These are phyloP conservation scores for Ceratitis capitata DNA, from an alignment of 1,140 invertebrate genomes.

Conservation along the genomic window DNA sequence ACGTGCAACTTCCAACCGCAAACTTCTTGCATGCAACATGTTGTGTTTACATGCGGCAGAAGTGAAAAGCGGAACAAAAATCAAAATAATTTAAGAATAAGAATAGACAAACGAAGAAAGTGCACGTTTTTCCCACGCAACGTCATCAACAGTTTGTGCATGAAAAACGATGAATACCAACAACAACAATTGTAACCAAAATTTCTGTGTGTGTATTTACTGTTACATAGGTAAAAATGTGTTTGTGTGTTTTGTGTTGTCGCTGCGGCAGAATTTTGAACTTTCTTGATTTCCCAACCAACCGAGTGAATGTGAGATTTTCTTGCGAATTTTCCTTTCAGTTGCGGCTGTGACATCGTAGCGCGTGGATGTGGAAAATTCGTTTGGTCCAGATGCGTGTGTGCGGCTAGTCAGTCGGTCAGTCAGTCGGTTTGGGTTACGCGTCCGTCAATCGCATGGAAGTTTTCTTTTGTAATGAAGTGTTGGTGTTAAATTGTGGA, in stretches of 20 bases:
- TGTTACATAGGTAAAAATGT: too few relatives aligned
- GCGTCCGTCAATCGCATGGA: neutral
- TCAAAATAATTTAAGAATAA: neutral
- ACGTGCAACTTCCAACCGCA: neutral
- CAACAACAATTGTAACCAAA: neutral
- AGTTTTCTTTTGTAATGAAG: neutral
- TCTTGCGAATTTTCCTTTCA: constrained; percentile 26
- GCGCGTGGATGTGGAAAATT: neutral
- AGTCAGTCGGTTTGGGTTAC: too few relatives aligned
- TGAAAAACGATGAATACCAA: neutral
- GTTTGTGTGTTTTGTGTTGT: neutral
- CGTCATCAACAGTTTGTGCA: neutral
- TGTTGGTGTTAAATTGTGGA: neutral
- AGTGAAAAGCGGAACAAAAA: neutral
- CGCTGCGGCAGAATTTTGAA: neutral
- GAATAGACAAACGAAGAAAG: neutral
- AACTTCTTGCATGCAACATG: constrained; percentile 21
- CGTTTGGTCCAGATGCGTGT: neutral
- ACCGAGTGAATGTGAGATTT: constrained; percentile 21
- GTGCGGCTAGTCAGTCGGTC: too few relatives aligned
- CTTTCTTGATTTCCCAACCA: constrained; percentile 35
- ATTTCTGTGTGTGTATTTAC: neutral
- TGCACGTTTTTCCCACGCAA: constrained; percentile 17
- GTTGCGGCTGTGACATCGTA: constrained; percentile 28
- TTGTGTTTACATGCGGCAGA: constrained; percentile 21